These are phyloP conservation scores for Rhopilema esculentum DNA, from an alignment of 30 jellyfish, hydroid and myxozoan species.

Conservation along the genomic window DNA sequence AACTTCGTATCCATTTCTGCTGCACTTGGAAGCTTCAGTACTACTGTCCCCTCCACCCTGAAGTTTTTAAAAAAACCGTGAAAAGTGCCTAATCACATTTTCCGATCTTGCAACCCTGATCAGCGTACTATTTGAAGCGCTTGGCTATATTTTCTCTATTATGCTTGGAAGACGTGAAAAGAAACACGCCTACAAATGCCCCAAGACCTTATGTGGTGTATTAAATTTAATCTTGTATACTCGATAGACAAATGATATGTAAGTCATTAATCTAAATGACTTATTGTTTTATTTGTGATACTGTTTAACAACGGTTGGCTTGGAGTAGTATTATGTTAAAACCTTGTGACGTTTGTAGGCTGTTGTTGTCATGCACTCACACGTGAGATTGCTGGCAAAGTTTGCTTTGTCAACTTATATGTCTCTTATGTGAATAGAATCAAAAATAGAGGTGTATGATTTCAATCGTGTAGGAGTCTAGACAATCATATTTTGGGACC, in stretches of 20 bases:
- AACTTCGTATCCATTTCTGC: too few relatives aligned
- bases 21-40: too few relatives aligned
- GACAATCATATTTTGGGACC: neutral
- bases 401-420: neutral
- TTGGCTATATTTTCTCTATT: neutral
- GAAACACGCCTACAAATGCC: neutral
- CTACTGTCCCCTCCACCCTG: too few relatives aligned
- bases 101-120: too few relatives aligned
- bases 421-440: neutral
- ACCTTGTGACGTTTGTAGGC: neutral
- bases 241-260: neutral
- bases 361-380: neutral
- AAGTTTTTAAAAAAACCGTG: too few relatives aligned
- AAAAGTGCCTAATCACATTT: too few relatives aligned
- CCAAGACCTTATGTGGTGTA: neutral
- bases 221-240: neutral
- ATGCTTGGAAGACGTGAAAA: neutral
- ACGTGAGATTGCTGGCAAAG: neutral
- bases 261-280: neutral
- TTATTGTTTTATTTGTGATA: neutral
- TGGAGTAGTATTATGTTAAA: neutral
- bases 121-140: too few relatives aligned
- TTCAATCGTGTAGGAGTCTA: neutral
- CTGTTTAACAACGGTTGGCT: neutral
- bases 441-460: neutral